Conservation (phyloP, 2,797 vertebrate species). For the Ispidina lecontei region DNA sequence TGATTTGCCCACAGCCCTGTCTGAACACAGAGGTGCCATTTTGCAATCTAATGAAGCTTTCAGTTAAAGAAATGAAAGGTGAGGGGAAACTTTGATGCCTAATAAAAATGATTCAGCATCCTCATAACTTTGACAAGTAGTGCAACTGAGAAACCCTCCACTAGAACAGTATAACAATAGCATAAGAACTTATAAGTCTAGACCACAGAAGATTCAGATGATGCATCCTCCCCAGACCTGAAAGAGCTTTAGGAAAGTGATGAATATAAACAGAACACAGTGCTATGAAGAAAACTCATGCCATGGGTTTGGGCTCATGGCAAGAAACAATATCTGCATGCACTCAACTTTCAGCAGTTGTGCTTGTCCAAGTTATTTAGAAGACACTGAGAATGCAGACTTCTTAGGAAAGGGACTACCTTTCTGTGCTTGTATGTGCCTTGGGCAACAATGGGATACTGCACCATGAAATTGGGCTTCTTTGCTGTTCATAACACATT, state of each 20-base stretch:
- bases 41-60: slow-evolving; percentile 67
- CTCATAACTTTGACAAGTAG: slow-evolving; percentile 46
- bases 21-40: slow-evolving; percentile 64
- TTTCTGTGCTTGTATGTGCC: neutral
- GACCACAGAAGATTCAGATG: neutral
- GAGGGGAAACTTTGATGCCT: slow-evolving; percentile 16
- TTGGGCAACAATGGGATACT: neutral
- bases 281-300: neutral
- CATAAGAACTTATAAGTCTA: neutral
- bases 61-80: slow-evolving; percentile 30
- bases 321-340: neutral
- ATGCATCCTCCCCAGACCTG: neutral
- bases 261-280: neutral
- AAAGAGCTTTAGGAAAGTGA: neutral
- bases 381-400: neutral
- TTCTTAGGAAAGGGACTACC: neutral
- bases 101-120: slow-evolving; percentile 66
- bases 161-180: neutral
- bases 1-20: slow-evolving; percentile 61
- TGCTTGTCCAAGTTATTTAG: neutral
- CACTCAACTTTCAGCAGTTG: neutral
- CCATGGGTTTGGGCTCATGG: neutral
- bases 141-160: slow-evolving; percentile 26
- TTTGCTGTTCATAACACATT: neutral
- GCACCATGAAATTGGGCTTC: neutral